Base-by-base conservation (phyloP, 2,888 invertebrate genomes). In the Leptopterna dolabrata region DNA sequence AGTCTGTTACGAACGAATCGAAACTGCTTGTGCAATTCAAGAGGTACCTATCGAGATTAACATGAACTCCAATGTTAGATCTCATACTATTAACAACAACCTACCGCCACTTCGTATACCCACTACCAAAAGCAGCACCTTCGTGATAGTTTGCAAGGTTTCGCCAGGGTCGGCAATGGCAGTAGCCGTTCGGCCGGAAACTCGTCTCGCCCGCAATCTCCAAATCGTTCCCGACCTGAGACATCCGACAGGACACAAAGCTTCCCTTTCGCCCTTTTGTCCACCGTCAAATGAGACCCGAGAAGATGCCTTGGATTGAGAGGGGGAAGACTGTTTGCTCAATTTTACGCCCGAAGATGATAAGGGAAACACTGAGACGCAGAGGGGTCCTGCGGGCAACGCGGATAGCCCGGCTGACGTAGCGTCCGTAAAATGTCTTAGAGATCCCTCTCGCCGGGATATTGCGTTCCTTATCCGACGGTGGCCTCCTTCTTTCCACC, bases 381-480 rank as follows among this genome's bases (percentile, higher is more conserved):
- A 43, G 43, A 11, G 6, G 43, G 43, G 43, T 43, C 55, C n/a
- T 14, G 55, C n/a, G n/a, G 55, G 55, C 55, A 55, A 55, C 55
- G 55, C 55, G 55, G 55, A 55, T 55, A 55, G 55, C 55, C 16
- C 19, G n/a, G 55, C 55, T 55, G 55, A 55, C 55, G 55, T 55
- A 55, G 55, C 55, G 55, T 55, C 55, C 55, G 55, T 55, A 55
- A 55, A 55, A 55, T 55, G 55, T 55, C 55, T 55, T n/a, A 7
- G 55, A 19, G 55, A 55, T 55, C 55, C 19, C 55, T 55, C 55
- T 16, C 55, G 55, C 55, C 7, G 7, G 55, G 55, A 55, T 55
- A 55, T 55, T 55, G 55, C 55, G 55, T 55, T 55, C 55, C 55
- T 55, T 55, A 55, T 55, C 55, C n/a, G 55, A 55, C 55, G 55